Evolutionary conservation across 2,113 vertebrate genomes (phyloP).

Genomic region (Hydrolagus affinis): DNA sequence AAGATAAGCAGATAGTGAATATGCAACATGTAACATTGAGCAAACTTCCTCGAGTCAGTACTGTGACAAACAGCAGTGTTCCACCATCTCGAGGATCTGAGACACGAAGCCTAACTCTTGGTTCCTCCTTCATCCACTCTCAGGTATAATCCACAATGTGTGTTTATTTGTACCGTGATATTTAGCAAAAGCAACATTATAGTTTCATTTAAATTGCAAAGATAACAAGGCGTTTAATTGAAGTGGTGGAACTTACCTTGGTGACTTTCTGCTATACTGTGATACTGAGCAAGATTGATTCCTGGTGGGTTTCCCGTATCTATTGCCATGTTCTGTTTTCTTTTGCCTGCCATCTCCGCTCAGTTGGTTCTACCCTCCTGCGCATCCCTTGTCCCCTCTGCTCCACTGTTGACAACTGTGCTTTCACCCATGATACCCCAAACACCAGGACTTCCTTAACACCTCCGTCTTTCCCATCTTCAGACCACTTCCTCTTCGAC

Average conservation of each 20-base stretch:
- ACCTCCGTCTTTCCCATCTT: too few species aligned
- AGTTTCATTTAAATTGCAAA: not conserved
- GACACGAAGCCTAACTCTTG: constrained; percentile 43
- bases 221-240: not conserved
- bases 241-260: not conserved
- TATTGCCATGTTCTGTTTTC: too few species aligned
- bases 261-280: too few species aligned
- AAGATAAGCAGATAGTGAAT: constrained; percentile 44
- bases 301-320: too few species aligned
- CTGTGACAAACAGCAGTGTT: constrained; percentile 39
- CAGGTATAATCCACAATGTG: constrained; percentile 49
- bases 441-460: too few species aligned
- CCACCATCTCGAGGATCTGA: constrained; percentile 57
- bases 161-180: not conserved
- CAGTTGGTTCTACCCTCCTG: too few species aligned
- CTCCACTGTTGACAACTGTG: too few species aligned
- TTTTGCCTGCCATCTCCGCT: too few species aligned
- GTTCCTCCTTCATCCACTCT: constrained; percentile 41
- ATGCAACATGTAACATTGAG: constrained; percentile 39
- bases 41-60: constrained; percentile 41
- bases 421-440: too few species aligned
- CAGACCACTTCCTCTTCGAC: too few species aligned
- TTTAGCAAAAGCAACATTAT: not conserved
- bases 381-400: too few species aligned
- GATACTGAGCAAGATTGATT: too few species aligned